Base-by-base conservation (phyloP, 2,113 vertebrate genomes). In the Parus major region DNA sequence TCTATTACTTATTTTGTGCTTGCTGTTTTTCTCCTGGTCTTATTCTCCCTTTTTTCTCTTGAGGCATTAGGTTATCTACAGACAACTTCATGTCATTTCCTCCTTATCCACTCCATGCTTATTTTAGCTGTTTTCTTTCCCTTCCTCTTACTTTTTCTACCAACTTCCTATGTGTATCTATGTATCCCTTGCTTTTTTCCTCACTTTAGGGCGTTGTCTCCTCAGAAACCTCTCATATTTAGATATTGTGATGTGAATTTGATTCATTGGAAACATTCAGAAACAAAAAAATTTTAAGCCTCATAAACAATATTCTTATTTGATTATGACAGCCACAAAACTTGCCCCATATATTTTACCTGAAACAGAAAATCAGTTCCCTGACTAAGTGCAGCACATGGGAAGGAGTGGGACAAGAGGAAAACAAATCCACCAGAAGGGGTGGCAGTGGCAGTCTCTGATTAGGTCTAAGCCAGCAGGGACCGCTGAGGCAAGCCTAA, bases 21-120 rank as follows among this genome's bases (percentile, higher is more conserved):
- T 85, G 24, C 15, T 27, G 29, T 92, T 97, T 97, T 90, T 89
- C 64, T 82, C 55, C 42, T 39, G 15, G 18, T 56, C 60, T 33
- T 69, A 41, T 61, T 85, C 82, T 96, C 97, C 92, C 93, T 96
- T 89, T 96, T 96, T 96, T 89, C 76, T 87, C 41, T 72, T 70
- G 27, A 73, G n/a, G 27, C 35, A 31, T 90, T 86, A 59, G 42
- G 31, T 89, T 97, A 92, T 95, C 94, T 96, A 15, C 71, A 93
- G 33, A 75, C 3, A 1, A 64, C 47, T 88, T 86, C 76, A 10
- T 94, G 88, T 90, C 81, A 92, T 92, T 94, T 96, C 93, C 82
- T 89, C 52, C 21, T 42, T 78, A 52, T 49, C 71, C 75, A 82
- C 5, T 10, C 46, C 28, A n/a, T 77, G 88, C 88, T 96, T 96